Evolutionary conservation across 2,113 vertebrate species (phyloP).

Genomic region (Leptobrachium leishanense): DNA sequence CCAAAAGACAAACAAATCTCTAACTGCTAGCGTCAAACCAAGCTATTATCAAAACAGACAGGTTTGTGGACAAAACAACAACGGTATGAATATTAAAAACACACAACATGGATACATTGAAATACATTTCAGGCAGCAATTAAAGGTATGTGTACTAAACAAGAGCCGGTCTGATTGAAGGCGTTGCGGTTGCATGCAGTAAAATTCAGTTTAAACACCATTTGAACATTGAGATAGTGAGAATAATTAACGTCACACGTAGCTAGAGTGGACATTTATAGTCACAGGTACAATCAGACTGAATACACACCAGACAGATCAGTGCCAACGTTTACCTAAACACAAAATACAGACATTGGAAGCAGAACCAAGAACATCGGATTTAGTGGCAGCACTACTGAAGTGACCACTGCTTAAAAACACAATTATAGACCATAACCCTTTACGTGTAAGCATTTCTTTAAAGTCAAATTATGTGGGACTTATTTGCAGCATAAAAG

Average conservation of each 20-base stretch:
- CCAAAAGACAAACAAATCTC: background rate
- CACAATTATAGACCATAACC: too few relatives aligned
- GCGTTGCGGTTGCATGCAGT: constrained; percentile 29
- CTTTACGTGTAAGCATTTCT: too few relatives aligned
- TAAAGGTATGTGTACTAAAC: constrained; percentile 19
- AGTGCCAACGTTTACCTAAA: too few relatives aligned
- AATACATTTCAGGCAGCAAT: constrained; percentile 1
- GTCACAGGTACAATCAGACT: too few relatives aligned
- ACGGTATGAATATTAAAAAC: constrained; percentile 5
- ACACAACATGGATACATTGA: constrained; percentile 3
- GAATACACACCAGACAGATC: too few relatives aligned
- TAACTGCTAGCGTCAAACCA: constrained; percentile 9
- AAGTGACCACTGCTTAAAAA: too few relatives aligned
- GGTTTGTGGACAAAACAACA: constrained; percentile 31
- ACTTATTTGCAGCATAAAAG: too few relatives aligned
- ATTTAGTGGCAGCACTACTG: too few relatives aligned
- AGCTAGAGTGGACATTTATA: too few relatives aligned
- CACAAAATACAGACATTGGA: too few relatives aligned
- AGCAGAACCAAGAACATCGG: too few relatives aligned
- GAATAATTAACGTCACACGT: background rate
- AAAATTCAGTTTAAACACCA: constrained; percentile 4
- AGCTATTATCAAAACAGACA: background rate
- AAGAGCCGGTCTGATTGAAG: constrained; percentile 3
- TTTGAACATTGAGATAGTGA: background rate
- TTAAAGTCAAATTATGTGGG: too few relatives aligned